Conservation (phyloP, 1,140 invertebrate species). For the Aporrectodea caliginosa region DNA sequence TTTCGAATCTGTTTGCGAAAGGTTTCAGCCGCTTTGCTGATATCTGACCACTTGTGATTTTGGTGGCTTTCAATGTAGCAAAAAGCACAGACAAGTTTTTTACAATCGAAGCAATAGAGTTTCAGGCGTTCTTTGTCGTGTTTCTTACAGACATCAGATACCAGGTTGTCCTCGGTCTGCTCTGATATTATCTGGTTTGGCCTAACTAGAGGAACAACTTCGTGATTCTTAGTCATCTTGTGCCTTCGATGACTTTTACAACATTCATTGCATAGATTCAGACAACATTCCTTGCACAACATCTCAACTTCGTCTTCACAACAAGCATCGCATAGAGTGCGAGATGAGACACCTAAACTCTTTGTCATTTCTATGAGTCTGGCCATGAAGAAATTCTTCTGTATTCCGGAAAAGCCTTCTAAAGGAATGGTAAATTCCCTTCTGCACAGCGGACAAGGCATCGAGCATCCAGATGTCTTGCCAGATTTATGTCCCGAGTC, state of each 20-base stretch:
- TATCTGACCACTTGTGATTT: background rate
- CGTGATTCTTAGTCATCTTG: background rate
- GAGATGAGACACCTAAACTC: background rate
- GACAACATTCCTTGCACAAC: background rate
- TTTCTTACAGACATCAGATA: background rate
- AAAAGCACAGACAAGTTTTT: background rate
- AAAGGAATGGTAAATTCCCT: background rate
- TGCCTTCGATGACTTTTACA: background rate
- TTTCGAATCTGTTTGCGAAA: background rate
- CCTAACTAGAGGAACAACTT: background rate
- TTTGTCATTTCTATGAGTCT: background rate
- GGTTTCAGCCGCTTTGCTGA: background rate
- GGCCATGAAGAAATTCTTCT: background rate
- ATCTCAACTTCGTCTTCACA: background rate
- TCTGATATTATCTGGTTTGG: background rate
- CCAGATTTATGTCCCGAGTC: background rate
- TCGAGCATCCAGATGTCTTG: background rate
- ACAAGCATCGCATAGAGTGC: background rate
- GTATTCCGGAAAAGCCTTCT: background rate
- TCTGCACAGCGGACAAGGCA: background rate
- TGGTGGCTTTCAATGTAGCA: background rate
- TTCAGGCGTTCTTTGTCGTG: background rate
- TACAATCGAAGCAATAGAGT: background rate
- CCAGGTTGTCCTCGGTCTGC: background rate
- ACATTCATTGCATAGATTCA: background rate